A percentile compares a stretch with the other conserved stretches of the same genome.
phyloP scores from a whole-genome alignment of 2,888 invertebrate species.

The Eumerus sabulonum region DNA sequence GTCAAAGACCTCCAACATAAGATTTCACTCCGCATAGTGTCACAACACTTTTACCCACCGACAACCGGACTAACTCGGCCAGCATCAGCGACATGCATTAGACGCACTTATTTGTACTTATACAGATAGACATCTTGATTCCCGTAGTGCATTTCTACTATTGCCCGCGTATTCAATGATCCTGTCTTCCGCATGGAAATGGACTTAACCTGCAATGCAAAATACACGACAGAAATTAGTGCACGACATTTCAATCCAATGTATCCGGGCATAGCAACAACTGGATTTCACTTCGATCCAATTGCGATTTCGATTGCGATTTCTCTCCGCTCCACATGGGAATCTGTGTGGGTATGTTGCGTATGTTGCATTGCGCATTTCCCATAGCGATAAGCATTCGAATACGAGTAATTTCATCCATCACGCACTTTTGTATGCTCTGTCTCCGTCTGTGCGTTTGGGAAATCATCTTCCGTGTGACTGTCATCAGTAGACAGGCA shows the following conservation, averaged over 20 bases:
- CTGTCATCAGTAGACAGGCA: no score
- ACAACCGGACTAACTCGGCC: constrained; percentile 34
- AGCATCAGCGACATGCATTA: not conserved
- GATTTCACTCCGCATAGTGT: constrained; percentile 52
- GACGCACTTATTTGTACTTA: not conserved
- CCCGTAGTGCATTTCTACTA: not conserved
- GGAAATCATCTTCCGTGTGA: constrained; percentile 37
- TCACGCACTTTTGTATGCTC: constrained; percentile 44
- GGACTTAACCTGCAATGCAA: constrained; percentile 38
- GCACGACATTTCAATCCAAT: constrained; percentile 46
- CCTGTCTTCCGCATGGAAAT: constrained; percentile 52
- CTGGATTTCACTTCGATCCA: constrained; percentile 4
- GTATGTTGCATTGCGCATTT: constrained; percentile 14
- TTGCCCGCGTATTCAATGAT: constrained; percentile 1
- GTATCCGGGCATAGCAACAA: no score
- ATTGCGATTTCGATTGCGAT: constrained; percentile 25
- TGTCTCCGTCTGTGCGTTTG: constrained; percentile 46
- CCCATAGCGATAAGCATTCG: constrained; percentile 33
- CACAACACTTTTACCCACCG: constrained; percentile 40
- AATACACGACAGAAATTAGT: constrained; percentile 53
- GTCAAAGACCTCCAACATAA: constrained; percentile 44
- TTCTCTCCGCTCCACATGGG: constrained; percentile 36
- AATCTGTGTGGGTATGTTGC: constrained; percentile 15
- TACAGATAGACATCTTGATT: no score
- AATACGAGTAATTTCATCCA: constrained; percentile 55